Evolutionary conservation across 2,888 invertebrate species (phyloP).

Genomic region (Junonia oenone): DNA sequence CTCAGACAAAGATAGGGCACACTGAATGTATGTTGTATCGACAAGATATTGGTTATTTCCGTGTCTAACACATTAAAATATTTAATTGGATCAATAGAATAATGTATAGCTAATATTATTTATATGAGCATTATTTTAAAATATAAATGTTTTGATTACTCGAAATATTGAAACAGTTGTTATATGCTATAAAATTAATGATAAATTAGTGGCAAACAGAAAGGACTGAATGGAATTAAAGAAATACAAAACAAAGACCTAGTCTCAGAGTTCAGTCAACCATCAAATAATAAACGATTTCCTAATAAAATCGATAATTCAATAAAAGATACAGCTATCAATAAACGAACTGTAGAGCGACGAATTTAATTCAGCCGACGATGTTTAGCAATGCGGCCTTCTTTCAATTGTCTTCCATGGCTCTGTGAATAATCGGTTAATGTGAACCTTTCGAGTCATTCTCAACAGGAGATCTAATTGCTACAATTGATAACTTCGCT

Average conservation of each 20-base stretch:
- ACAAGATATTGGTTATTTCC: too few relatives aligned
- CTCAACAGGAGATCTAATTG: neutral
- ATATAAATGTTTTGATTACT: too few relatives aligned
- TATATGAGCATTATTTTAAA: too few relatives aligned
- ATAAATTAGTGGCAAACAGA: too few relatives aligned
- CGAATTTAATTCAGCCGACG: slow-evolving; percentile 12
- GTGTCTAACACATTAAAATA: too few relatives aligned
- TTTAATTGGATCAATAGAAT: too few relatives aligned
- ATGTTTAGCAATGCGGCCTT: slow-evolving; percentile 21
- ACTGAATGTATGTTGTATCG: too few relatives aligned
- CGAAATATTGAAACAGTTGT: too few relatives aligned
- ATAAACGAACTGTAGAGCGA: slow-evolving; percentile 4
- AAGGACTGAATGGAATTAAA: too few relatives aligned
- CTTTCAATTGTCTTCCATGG: slow-evolving; percentile 21
- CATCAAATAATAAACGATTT: neutral
- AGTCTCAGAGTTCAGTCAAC: neutral
- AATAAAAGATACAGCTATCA: slow-evolving; percentile 5
- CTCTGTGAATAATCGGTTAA: slow-evolving; percentile 23
- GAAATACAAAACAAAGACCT: neutral
- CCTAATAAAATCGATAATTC: slow-evolving; percentile 1
- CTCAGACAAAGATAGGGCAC: too few relatives aligned
- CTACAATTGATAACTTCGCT: neutral
- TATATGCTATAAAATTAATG: too few relatives aligned
- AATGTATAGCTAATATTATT: too few relatives aligned
- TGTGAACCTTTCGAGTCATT: slow-evolving; percentile 10